Conservation (phyloP, 2,888 invertebrate genomes). For the Lucinisca nassula region DNA sequence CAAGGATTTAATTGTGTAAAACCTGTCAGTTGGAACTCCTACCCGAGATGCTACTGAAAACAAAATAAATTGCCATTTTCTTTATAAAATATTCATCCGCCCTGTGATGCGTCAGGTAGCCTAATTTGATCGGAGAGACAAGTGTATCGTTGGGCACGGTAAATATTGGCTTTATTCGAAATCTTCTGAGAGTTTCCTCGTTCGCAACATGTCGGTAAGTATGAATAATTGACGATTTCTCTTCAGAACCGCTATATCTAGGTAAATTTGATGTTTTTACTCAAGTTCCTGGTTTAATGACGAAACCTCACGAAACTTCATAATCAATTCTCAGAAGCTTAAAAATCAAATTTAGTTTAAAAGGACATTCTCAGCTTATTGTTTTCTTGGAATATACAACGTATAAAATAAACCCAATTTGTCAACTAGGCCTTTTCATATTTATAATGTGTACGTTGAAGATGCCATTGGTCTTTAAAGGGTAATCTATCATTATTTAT, state of each 20-base stretch:
- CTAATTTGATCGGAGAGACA: conserved; percentile 65
- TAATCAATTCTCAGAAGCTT: conserved; percentile 5
- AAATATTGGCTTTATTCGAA: conserved; percentile 67
- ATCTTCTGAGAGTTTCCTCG: conserved; percentile 62
- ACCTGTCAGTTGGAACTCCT: conserved; percentile 47
- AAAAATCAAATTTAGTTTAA: neutral
- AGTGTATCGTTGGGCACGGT: conserved; percentile 55
- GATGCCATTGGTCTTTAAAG: too few relatives aligned
- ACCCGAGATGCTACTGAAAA: conserved; percentile 58
- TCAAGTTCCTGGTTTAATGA: conserved; percentile 52
- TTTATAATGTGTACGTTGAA: too few relatives aligned
- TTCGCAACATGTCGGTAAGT: conserved; percentile 66
- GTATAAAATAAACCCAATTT: too few relatives aligned
- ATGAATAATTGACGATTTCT: conserved; percentile 68
- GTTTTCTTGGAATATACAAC: too few relatives aligned
- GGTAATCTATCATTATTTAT: too few relatives aligned
- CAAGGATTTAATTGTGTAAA: conserved; percentile 47
- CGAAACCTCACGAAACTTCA: conserved; percentile 45
- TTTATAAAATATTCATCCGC: conserved; percentile 72
- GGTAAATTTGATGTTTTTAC: conserved; percentile 66
- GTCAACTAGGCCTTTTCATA: too few relatives aligned
- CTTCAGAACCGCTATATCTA: conserved; percentile 52
- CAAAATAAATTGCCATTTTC: conserved; percentile 68
- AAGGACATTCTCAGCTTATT: neutral
- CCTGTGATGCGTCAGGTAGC: conserved; percentile 63